phyloP scores from a whole-genome alignment of 2,888 invertebrate species.

The Oasisia sp. region DNA sequence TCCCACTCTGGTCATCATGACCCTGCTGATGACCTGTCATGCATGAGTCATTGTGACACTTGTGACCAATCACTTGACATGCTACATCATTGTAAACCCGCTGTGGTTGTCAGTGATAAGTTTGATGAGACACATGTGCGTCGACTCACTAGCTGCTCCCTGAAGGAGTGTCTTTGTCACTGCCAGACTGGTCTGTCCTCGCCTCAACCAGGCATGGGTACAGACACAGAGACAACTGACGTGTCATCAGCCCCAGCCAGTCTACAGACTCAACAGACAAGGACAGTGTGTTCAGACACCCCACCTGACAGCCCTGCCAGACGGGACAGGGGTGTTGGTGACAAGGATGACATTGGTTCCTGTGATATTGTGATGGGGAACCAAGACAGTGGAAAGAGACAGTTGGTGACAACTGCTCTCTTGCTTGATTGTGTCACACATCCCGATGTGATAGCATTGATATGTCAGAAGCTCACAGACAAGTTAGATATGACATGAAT shows the following conservation, averaged over 20 bases:
- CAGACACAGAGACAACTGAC: background rate
- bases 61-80: no score
- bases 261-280: background rate
- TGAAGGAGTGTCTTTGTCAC: background rate
- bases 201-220: background rate
- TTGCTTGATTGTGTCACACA: background rate
- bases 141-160: background rate
- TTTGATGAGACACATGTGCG: background rate
- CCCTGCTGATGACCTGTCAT: background rate
- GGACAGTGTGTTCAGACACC: background rate
- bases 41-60: background rate
- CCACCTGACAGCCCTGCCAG: background rate
- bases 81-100: background rate
- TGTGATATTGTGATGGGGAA: background rate
- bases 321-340: background rate
- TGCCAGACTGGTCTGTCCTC: background rate
- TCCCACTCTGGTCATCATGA: background rate
- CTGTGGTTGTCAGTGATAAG: background rate
- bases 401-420: background rate
- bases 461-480: background rate
- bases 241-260: background rate
- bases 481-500: slow-evolving; percentile 4
- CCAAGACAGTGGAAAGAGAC: background rate
- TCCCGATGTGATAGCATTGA: background rate
- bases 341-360: background rate